These are phyloP conservation scores for Copidosoma floridanum DNA, from an alignment of 1,140 invertebrate species.

Conservation along the genomic window DNA sequence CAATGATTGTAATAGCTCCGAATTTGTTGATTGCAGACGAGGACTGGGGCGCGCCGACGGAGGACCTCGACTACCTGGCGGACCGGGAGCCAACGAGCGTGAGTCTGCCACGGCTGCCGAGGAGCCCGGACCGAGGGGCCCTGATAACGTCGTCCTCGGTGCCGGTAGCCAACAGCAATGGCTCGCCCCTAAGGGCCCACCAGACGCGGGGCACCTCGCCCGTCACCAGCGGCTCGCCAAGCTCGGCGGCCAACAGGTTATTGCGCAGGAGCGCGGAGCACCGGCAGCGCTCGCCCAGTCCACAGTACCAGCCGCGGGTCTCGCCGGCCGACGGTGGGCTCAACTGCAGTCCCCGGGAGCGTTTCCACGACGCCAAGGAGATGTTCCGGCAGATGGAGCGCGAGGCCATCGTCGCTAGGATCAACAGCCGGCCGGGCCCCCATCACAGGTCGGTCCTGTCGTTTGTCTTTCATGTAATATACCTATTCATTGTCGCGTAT, in stretches of 20 bases:
- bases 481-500: too few species aligned
- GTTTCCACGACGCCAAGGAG: conserved; percentile 80
- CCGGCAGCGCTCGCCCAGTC: conserved; percentile 58
- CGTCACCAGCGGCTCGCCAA: background rate
- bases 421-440: conserved; percentile 46
- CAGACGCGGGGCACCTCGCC: conserved; percentile 5
- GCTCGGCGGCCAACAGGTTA: conserved; percentile 29
- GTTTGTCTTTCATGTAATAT: too few species aligned
- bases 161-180: conserved; percentile 9
- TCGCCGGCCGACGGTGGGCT: conserved; percentile 42
- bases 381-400: conserved; percentile 77
- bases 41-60: conserved; percentile 47
- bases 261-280: conserved; percentile 46
- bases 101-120: conserved; percentile 45
- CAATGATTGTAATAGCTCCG: too few species aligned
- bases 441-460: too few species aligned
- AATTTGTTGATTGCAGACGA: conserved; percentile 54
- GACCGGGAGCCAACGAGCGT: conserved; percentile 46
- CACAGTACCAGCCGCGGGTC: conserved; percentile 53
- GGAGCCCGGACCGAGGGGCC: conserved; percentile 46
- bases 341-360: conserved; percentile 63
- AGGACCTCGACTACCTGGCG: conserved; percentile 45
- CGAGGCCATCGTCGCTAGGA: conserved; percentile 62
- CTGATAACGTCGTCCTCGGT: conserved; percentile 38
- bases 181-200: conserved; percentile 43